Conservation (phyloP, 1,140 invertebrate species). For the Daktulosphaira vitifoliae region DNA sequence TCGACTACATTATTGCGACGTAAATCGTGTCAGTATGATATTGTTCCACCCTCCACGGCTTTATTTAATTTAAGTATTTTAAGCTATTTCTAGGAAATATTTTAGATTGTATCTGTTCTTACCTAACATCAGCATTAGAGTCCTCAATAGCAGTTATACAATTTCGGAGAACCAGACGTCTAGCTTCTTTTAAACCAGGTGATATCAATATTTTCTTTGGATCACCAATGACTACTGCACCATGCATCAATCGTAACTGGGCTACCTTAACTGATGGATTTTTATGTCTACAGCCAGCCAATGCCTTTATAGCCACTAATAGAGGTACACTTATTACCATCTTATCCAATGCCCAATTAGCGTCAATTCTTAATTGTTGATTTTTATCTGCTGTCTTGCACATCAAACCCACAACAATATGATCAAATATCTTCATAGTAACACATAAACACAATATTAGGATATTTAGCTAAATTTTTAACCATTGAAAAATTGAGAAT, state of each 20-base stretch:
- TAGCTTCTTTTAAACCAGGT: not conserved
- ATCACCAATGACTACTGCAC: not conserved
- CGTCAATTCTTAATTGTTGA: constrained; percentile 1
- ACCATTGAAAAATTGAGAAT: no score
- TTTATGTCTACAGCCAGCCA: constrained; percentile 4
- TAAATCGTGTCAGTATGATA: no score
- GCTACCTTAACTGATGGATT: constrained; percentile 3
- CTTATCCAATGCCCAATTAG: constrained; percentile 19
- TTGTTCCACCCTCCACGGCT: no score
- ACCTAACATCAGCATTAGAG: constrained; percentile 3
- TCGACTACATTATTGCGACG: no score
- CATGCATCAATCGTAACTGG: constrained; percentile 1
- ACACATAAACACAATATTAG: not conserved
- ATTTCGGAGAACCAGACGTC: not conserved
- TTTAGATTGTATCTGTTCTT: not conserved
- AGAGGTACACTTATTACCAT: not conserved
- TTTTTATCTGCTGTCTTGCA: constrained; percentile 15
- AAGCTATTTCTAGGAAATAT: no score
- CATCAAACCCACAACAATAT: constrained; percentile 1
- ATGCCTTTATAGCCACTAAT: not conserved
- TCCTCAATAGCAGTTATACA: not conserved
- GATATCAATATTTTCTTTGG: not conserved
- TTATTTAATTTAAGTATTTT: no score
- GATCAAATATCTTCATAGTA: constrained; percentile 3
- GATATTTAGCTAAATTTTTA: no score